phyloP scores from a whole-genome alignment of 2,113 vertebrate genomes.

The Thunnus maccoyii region DNA sequence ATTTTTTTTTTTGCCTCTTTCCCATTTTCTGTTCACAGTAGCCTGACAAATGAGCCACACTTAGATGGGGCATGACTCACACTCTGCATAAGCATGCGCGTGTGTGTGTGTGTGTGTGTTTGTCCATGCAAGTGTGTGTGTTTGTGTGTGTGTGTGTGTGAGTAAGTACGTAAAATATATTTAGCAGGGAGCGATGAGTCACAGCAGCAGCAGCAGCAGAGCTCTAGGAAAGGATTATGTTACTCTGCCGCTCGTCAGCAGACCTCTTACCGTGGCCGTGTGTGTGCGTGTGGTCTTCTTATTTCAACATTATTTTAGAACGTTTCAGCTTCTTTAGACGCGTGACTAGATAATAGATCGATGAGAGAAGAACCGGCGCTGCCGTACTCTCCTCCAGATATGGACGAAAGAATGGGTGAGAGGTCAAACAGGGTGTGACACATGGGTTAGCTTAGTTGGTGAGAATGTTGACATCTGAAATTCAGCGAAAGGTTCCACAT shows the following conservation, averaged over 20 bases:
- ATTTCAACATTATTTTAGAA: slow-evolving; percentile 29
- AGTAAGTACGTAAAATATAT: slow-evolving; percentile 78
- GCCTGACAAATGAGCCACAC: slow-evolving; percentile 75
- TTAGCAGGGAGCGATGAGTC: slow-evolving; percentile 79
- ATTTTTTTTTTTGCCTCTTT: slow-evolving; percentile 27
- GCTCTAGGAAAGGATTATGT: slow-evolving; percentile 73
- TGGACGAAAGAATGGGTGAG: not conserved
- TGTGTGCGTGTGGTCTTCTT: slow-evolving; percentile 6
- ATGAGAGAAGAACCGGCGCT: not conserved
- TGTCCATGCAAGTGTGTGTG: slow-evolving; percentile 50
- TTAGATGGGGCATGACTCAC: slow-evolving; percentile 75
- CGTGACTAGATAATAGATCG: not conserved
- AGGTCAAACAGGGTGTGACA: slow-evolving; percentile 28
- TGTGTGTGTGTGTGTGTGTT: slow-evolving; percentile 31
- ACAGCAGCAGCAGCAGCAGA: slow-evolving; percentile 71
- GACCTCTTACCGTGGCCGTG: slow-evolving; percentile 29
- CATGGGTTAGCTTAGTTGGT: not conserved
- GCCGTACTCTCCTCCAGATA: not conserved
- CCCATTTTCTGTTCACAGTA: slow-evolving; percentile 60
- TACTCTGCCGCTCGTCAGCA: slow-evolving; percentile 65
- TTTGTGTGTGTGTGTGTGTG: slow-evolving; percentile 42
- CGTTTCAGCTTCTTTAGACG: not conserved
- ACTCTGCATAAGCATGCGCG: slow-evolving; percentile 54
- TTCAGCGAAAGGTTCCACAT: not conserved
- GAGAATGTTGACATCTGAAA: too few relatives aligned